Conservation (phyloP, 2,113 vertebrate species). For the Sceloporus tristichus region DNA sequence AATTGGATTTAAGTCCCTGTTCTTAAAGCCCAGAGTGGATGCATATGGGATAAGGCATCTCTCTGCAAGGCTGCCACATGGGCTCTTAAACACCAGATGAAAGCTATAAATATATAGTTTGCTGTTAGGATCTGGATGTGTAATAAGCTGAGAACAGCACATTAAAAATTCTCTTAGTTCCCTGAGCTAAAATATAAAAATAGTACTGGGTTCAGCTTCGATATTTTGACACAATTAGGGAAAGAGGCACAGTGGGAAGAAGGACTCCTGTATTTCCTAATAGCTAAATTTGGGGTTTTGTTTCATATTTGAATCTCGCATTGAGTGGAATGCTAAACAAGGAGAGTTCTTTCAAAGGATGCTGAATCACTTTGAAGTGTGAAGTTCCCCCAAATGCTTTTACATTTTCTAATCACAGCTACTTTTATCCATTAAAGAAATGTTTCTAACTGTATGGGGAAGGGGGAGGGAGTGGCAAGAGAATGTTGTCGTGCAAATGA, state of each 20-base stretch:
- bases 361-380: slow-evolving; percentile 31
- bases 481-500: neutral
- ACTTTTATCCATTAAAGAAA: slow-evolving; percentile 38
- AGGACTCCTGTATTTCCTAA: slow-evolving; percentile 3
- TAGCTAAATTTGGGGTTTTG: slow-evolving; percentile 34
- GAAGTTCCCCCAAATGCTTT: slow-evolving; percentile 29
- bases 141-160: slow-evolving; percentile 66
- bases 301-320: slow-evolving; percentile 21
- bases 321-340: slow-evolving; percentile 37
- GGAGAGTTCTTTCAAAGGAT: slow-evolving; percentile 21
- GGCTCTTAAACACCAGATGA: slow-evolving; percentile 1
- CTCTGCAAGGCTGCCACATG: neutral
- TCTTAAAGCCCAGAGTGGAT: neutral
- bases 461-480: neutral
- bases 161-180: slow-evolving; percentile 69
- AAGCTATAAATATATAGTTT: slow-evolving; percentile 2
- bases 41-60: neutral
- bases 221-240: slow-evolving; percentile 15
- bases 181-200: slow-evolving; percentile 71
- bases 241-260: slow-evolving; percentile 16
- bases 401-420: slow-evolving; percentile 15
- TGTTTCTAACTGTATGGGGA: neutral
- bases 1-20: too few species aligned
- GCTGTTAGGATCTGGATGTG: slow-evolving; percentile 47
- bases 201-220: slow-evolving; percentile 51